Percentiles rank a stretch among this genome's conserved stretches.
Evolutionary conservation across 2,888 invertebrate genomes (phyloP).

Genomic region (Homarus gammarus): DNA sequence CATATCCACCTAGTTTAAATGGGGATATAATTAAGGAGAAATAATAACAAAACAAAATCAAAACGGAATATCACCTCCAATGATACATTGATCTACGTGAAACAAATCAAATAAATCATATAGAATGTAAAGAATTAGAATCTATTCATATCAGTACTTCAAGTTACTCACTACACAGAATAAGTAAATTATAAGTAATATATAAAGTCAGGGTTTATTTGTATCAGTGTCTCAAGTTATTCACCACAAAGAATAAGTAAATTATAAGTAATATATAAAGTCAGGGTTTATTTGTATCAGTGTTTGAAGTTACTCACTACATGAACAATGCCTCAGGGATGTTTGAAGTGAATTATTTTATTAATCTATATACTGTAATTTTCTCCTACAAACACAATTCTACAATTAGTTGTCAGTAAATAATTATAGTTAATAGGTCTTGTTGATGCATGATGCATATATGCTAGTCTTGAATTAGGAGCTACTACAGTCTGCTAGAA

Average conservation of each 20-base stretch:
- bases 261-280: background rate
- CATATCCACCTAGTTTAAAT: no score
- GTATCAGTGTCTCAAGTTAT: background rate
- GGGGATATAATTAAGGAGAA: no score
- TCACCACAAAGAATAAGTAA: background rate
- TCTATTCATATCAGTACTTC: background rate
- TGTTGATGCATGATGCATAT: background rate
- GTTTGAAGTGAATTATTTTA: background rate
- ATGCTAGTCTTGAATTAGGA: background rate
- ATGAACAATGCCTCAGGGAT: background rate
- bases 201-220: background rate
- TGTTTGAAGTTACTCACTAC: background rate
- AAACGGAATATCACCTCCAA: no score
- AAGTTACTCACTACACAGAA: background rate
- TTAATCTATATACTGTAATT: background rate
- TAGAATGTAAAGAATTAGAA: background rate
- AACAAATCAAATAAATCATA: background rate
- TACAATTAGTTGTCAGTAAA: background rate
- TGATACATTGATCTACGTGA: no score
- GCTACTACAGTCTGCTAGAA: background rate
- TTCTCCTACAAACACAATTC: background rate
- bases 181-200: background rate
- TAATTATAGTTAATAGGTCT: background rate
- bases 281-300: background rate
- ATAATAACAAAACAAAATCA: no score